Evolutionary conservation across 1,140 invertebrate species (phyloP), one percentile per base, ranked within the genome.

Genomic region (Ceratosolen solmsi): DNA sequence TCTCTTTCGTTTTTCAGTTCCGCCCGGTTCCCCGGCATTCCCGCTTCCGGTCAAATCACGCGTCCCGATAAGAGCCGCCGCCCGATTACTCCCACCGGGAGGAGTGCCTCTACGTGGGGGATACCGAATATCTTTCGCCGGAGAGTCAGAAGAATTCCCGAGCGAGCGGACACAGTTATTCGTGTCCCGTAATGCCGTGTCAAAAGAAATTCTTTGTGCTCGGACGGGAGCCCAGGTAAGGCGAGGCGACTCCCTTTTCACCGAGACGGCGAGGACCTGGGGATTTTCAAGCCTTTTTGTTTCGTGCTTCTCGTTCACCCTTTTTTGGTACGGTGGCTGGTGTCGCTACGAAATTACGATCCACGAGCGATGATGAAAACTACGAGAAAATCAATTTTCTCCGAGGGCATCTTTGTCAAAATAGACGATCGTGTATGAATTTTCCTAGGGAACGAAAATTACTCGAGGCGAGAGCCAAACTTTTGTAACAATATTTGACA

Each of bases 1-100:
- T 30, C 87, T 86, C 84, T 87, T 86, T 87, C 85, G 84, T 86
- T 86, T 85, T 86, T 85, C 81, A 79, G 81, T 87, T 84, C 84
- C 85, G 82, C 84, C 85, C 84, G 76, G 65, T 81, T 84, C 80
- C 78, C 9, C 46, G 49, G 49, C 38, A 72, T 56, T 51, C 27
- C 46, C 1, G 46, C 79, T 86, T 87, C 84, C 86, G 84, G 83
- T 83, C 83, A 80, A 83, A 86, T 79, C 84, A 83, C 65, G 65
- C 25, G 51, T 56, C 1, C 54, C 65, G 77, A 79, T 56, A 79
- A 70, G 33, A 70, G 33, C 17, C 5, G 13, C 17, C 30, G 27
- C n/a, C 27, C 38, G 70, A 41, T 49, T 73, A 46, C 46, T 20
- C 3, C 3, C n/a, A 22, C 8, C 27, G 41, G 2, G 65, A 70